phyloP scores from a whole-genome alignment of 2,888 invertebrate species.

The Heliothis peltigera region DNA sequence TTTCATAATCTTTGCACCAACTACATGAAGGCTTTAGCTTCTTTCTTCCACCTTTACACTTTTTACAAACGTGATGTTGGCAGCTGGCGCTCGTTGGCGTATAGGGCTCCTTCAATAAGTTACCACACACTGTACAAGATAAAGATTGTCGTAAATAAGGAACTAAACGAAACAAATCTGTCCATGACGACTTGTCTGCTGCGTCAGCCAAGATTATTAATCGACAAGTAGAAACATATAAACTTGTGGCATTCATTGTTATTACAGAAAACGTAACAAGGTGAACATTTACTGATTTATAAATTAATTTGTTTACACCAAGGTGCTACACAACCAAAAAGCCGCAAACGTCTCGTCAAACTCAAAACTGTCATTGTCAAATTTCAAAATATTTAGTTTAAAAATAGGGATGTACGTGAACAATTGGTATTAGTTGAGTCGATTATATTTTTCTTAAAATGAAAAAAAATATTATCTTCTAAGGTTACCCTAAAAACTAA shows the following conservation, averaged over 20 bases:
- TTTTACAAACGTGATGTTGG: conserved; percentile 96
- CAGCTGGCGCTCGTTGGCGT: conserved; percentile 94
- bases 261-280: conserved; percentile 69
- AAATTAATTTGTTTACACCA: conserved; percentile 82
- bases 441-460: too few relatives aligned
- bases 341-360: conserved; percentile 81
- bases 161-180: conserved; percentile 95
- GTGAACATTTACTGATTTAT: conserved; percentile 72
- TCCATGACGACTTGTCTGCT: conserved; percentile 93
- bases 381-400: conserved; percentile 31
- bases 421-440: conserved; percentile 10
- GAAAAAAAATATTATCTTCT: too few relatives aligned
- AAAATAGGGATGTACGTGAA: conserved; percentile 12
- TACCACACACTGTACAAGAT: conserved; percentile 97
- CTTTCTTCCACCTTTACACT: conserved; percentile 95
- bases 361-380: conserved; percentile 66
- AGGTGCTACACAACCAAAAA: conserved; percentile 81
- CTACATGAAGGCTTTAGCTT: conserved; percentile 95
- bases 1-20: conserved; percentile 95
- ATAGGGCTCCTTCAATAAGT: conserved; percentile 94
- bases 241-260: conserved; percentile 94
- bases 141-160: conserved; percentile 96
- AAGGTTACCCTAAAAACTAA: too few relatives aligned
- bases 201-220: conserved; percentile 94
- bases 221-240: conserved; percentile 95